phyloP scores from a whole-genome alignment of 2,888 invertebrate genomes.

The Tetramorium bicarinatum region DNA sequence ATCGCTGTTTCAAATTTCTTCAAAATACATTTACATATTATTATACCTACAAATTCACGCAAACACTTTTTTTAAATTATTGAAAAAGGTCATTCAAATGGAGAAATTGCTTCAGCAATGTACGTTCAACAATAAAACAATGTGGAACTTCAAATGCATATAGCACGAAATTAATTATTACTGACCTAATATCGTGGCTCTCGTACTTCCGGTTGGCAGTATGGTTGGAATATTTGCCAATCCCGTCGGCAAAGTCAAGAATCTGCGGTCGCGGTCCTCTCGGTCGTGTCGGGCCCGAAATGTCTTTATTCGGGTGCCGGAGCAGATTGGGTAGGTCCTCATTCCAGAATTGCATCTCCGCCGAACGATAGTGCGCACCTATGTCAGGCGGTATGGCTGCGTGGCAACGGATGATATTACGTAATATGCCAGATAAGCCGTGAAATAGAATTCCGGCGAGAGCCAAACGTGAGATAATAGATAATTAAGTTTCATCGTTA shows the following conservation, averaged over 20 bases:
- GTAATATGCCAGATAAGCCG: not conserved
- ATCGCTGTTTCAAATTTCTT: not conserved
- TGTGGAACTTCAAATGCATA: not conserved
- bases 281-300: slow-evolving; percentile 70
- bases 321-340: slow-evolving; percentile 92
- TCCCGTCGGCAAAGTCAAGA: slow-evolving; percentile 79
- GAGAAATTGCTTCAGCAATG: not conserved
- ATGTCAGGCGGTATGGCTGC: slow-evolving; percentile 92
- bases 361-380: slow-evolving; percentile 92
- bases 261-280: slow-evolving; percentile 79
- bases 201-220: slow-evolving; percentile 72
- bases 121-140: not conserved
- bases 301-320: slow-evolving; percentile 85
- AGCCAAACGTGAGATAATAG: not conserved
- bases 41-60: not conserved
- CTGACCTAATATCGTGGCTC: slow-evolving; percentile 62
- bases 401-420: not conserved
- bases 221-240: slow-evolving; percentile 79
- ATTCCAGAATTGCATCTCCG: slow-evolving; percentile 94
- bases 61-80: not conserved
- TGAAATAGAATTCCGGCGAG: not conserved
- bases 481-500: not conserved
- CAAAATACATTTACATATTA: not conserved
- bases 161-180: slow-evolving; percentile 21
- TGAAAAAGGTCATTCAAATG: not conserved